Base-by-base conservation (phyloP, 2,888 invertebrate genomes). In the Hyposoter didymator region DNA sequence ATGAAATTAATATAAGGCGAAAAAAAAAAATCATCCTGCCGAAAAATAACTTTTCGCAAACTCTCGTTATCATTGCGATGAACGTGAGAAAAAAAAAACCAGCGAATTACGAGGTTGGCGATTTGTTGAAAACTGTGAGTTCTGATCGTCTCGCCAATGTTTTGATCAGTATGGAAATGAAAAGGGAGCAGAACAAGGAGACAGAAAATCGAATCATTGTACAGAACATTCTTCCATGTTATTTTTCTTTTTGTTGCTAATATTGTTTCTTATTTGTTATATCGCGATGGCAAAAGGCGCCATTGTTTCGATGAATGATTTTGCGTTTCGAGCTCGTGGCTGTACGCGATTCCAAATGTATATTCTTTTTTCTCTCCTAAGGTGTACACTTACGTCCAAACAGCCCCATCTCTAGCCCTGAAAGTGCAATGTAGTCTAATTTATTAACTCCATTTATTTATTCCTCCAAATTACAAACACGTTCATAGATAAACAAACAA, bases 191-290 rank as follows among this genome's bases (percentile, higher is more conserved):
- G 64, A 81, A 75, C 66, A 75, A 62, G 32, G 82, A 73, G 82
- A 88, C 59, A 85, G 88, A 88, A 87, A 80, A 75, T 76, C 70
- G 64, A 74, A 85, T 85, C 86, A 88, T 84, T 89, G 89, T 91
- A 89, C 90, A 90, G 88, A 89, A 90, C 87, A 90, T 90, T 91
- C 90, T 90, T 91, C 89, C 91, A 91, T 87, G 86, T 84, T 84
- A 84, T 59, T 86, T 88, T 86, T 88, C 76, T 82, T 72, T 74
- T 84, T 81, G 74, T 73, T 83, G 55, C 67, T 72, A 45, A 80
- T 85, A 64, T 76, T 78, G 66, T 72, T 75, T 75, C 28, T 17
- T 62, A 22, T 73, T 74, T 76, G 52, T 84, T 67, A 62, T 22
- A 45, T 73, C 78, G 72, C 84, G 67, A 78, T 22, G 64, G 52